Conservation (phyloP, 2,113 vertebrate genomes). For the Elaphurus davidianus region DNA sequence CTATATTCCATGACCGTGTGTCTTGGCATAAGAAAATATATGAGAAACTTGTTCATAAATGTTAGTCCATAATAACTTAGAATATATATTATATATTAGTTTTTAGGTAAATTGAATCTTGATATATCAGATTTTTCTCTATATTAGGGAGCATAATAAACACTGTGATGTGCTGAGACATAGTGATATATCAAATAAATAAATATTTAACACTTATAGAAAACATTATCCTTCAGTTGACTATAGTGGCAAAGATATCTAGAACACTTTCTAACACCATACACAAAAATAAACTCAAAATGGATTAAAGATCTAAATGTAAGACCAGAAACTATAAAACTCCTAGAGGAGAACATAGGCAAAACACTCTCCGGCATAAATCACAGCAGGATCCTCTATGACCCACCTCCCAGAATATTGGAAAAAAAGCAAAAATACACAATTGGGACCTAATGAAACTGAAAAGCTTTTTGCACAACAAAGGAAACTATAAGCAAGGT, state of each 20-base stretch:
- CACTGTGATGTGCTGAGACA: not conserved
- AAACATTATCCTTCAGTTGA: not conserved
- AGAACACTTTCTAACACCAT: no score
- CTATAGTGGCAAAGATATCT: not conserved
- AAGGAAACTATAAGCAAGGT: no score
- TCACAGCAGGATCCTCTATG: no score
- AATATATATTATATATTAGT: not conserved
- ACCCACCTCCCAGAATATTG: no score
- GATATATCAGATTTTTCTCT: not conserved
- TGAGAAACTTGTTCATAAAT: constrained; percentile 20
- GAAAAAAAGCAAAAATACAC: no score
- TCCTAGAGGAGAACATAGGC: no score
- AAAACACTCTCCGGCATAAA: no score
- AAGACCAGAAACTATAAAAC: no score
- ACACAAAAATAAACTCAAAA: no score
- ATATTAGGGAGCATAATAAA: not conserved
- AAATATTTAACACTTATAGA: not conserved
- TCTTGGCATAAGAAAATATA: not conserved
- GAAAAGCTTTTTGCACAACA: no score
- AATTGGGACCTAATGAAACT: no score
- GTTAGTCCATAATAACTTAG: constrained; percentile 37
- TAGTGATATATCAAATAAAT: not conserved
- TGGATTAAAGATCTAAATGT: no score
- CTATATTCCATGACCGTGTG: not conserved
- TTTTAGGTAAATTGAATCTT: constrained; percentile 24